These are phyloP conservation scores for Sitodiplosis mosellana DNA, from an alignment of 1,140 invertebrate species.

Conservation along the genomic window DNA sequence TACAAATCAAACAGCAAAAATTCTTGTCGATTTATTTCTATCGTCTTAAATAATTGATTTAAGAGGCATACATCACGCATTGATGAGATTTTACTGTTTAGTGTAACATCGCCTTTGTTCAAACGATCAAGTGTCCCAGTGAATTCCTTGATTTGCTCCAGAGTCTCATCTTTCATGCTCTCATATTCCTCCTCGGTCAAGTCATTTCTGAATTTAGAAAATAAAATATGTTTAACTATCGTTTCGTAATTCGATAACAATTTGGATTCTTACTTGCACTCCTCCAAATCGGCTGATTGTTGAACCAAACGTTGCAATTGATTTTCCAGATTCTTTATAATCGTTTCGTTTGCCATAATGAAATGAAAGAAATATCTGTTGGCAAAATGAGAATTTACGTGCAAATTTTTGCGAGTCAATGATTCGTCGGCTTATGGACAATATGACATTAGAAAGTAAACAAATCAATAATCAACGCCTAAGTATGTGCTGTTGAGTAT, in stretches of 20 bases:
- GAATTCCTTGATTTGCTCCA: constrained; percentile 58
- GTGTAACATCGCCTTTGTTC: constrained; percentile 45
- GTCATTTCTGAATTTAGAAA: constrained; percentile 32
- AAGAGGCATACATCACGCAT: constrained; percentile 43
- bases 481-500: too few relatives aligned
- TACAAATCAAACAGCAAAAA: neutral
- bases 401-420: too few relatives aligned
- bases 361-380: too few relatives aligned
- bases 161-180: constrained; percentile 50
- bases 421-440: too few relatives aligned
- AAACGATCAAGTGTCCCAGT: constrained; percentile 47
- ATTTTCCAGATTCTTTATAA: constrained; percentile 49
- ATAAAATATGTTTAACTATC: constrained; percentile 4
- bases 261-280: constrained; percentile 26
- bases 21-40: neutral
- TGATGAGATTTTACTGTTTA: constrained; percentile 34
- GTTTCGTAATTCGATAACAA: neutral
- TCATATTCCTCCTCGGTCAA: constrained; percentile 47
- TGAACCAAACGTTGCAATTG: constrained; percentile 52
- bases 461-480: too few relatives aligned
- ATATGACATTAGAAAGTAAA: too few relatives aligned
- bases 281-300: constrained; percentile 54
- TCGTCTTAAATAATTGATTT: neutral
- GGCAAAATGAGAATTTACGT: too few relatives aligned
- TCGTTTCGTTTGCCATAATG: too few relatives aligned